Base-by-base conservation (phyloP, 2,888 invertebrate genomes). In the Ormyrus thymus region DNA sequence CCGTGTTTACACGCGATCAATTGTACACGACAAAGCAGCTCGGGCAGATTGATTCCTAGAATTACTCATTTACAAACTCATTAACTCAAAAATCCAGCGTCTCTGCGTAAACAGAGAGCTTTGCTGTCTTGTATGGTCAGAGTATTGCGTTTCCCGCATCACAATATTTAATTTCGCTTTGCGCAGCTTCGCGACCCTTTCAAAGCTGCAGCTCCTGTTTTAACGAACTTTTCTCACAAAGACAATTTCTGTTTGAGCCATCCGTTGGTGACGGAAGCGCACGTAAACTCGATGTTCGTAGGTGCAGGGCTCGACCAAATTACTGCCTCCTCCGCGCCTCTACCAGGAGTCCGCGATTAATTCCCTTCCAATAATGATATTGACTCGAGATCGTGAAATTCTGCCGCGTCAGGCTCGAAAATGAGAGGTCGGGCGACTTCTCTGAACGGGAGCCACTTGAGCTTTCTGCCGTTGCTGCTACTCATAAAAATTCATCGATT, bases 321-420 rank as follows among this genome's bases (percentile, higher is more conserved):
- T 4, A 3, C 29, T 29, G 29, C 29, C 29, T 29, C 29, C 29
- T 29, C 29, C 29, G 2, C 4, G 29, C 3, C 0, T 29, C 29
- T 1, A 4, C 29, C 0, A 29, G 29, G 29, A 29, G 29, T 29
- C 29, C 11, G 58, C 58, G 43, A 74, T 74, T 74, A 74, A 66
- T 66, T 58, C 15, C 55, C 58, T 45, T 53, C 59, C 66, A 59
- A 74, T 74, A 58, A 58, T 11, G 29, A 29, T 70, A 70, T 58
- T 58, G 48, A 13, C 58, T 61, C 15, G 68, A 15, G 43, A 55
- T 64, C 70, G 55, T 73, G 74, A 78, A 78, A 78, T 70, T 74
- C 69, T 46, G 74, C 64, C 13, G 43, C 70, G 78, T 74, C 74
- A 78, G 74, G 50, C 64, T 73, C 13, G 5, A 48, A 62, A 79